Base-by-base conservation (phyloP, 2,888 invertebrate genomes). In the Mactromeris polynyma region DNA sequence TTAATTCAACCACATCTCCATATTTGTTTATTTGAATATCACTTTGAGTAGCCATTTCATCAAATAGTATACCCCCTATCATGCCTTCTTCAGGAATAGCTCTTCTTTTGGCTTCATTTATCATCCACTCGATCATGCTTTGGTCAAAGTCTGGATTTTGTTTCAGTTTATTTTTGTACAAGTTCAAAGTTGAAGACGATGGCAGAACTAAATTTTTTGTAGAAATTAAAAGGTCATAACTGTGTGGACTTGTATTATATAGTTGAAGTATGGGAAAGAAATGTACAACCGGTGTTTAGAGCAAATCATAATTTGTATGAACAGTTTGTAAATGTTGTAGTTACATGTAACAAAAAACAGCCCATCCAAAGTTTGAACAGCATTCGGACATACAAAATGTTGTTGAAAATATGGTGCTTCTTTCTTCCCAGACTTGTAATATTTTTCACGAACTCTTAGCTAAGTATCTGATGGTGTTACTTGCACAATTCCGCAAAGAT, bases 31-130 rank as follows among this genome's bases (percentile, higher is more conserved):
- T 81, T 54, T 93, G 88, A 7, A 91, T 17, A 58, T 92, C 91
- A 4, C 33, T 11, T 46, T 93, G 86, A 17, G 91, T 86, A 33
- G 88, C 54, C 90, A 90, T 93, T 82, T 92, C 91, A 84, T 91
- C 90, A 54, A 90, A 85, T 42, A 92, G 89, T 0, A 92, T n/a
- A 19, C 92, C 89, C 6, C 90, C 91, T 51, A 46, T 19, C 42
- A 36, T 83, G 6, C 82, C 86, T 9, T 85, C 64, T 7, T 69
- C 46, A 9, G 86, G 84, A 17, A 92, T 42, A 4, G 79, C 64
- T 46, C 38, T 26, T 46, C 84, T 31, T 19, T 83, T 38, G 17
- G 90, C 92, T 46, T 92, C 88, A 0, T 51, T 21, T 19, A n/a
- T 31, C 91, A 92, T 88, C 92, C 92, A 92, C 38, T 90, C 73